phyloP scores from a whole-genome alignment of 2,888 invertebrate genomes.

The Didymodactylos carnosus region DNA sequence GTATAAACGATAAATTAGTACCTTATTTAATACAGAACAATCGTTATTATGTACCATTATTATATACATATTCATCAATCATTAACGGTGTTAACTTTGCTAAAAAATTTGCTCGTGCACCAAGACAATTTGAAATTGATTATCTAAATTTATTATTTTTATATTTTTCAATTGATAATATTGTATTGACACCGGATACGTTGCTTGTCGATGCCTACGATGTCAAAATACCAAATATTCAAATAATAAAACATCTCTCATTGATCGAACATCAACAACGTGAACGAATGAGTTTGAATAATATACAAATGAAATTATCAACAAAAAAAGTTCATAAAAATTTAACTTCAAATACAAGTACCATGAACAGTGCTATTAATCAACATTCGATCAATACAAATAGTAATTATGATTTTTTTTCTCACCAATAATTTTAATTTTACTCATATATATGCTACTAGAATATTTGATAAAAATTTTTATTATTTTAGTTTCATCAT shows the following conservation, averaged over 20 bases:
- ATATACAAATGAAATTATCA: no score
- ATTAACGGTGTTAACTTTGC: neutral
- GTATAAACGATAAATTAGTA: neutral
- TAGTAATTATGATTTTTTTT: neutral
- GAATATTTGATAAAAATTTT: no score
- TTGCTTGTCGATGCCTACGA: neutral
- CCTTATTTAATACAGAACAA: neutral
- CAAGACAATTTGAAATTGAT: neutral
- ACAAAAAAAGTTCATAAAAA: no score
- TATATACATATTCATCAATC: neutral
- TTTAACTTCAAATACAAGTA: neutral
- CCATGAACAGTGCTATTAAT: neutral
- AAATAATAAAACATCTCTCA: neutral
- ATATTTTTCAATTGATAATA: neutral
- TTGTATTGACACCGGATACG: neutral
- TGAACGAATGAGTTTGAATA: no score
- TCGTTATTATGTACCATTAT: neutral
- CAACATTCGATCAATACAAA: neutral
- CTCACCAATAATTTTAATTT: neutral
- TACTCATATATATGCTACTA: neutral
- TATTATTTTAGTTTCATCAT: no score
- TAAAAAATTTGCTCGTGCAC: neutral
- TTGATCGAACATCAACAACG: neutral
- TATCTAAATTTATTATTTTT: neutral
- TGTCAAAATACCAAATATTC: neutral